A percentile compares a stretch with the other conserved stretches of the same genome.
phyloP scores from a whole-genome alignment of 92 coral and sea anemone species.

The Epizoanthus illoricatus region DNA sequence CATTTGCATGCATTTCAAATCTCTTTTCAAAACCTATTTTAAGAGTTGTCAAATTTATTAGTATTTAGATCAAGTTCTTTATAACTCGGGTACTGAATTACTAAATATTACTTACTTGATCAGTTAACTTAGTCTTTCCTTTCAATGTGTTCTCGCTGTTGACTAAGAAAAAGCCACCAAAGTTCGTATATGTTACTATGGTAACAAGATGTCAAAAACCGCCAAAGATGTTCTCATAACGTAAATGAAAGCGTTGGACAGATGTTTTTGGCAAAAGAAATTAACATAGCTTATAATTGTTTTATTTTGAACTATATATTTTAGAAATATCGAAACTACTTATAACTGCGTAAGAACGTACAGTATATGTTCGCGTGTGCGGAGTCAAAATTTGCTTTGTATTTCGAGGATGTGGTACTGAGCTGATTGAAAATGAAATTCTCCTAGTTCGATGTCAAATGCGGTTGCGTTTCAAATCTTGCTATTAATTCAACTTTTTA shows the following conservation, averaged over 20 bases:
- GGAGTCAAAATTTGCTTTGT: background rate
- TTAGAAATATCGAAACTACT: slow-evolving; percentile 11
- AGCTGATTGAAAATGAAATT: slow-evolving; percentile 13
- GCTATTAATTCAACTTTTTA: background rate
- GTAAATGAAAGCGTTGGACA: background rate
- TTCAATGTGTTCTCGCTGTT: too few species aligned
- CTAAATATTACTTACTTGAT: too few species aligned
- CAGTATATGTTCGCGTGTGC: background rate
- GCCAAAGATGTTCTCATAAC: background rate
- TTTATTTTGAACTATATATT: background rate
- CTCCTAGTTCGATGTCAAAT: slow-evolving; percentile 16
- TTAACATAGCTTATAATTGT: slow-evolving; percentile 7
- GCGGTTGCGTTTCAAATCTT: background rate
- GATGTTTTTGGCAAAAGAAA: slow-evolving; percentile 26
- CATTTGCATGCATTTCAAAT: too few species aligned
- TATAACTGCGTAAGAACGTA: background rate
- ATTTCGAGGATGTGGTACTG: background rate
- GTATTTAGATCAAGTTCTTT: too few species aligned
- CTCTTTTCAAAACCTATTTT: too few species aligned
- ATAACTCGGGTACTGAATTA: too few species aligned
- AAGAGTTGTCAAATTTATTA: too few species aligned
- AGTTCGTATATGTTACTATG: background rate
- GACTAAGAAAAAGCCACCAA: too few species aligned
- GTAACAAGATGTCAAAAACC: background rate
- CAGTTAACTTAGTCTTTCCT: too few species aligned